Evolutionary conservation across 1,140 invertebrate species (phyloP), one percentile per base, ranked within the genome.

Genomic region (Pemphigus obesinymphae): DNA sequence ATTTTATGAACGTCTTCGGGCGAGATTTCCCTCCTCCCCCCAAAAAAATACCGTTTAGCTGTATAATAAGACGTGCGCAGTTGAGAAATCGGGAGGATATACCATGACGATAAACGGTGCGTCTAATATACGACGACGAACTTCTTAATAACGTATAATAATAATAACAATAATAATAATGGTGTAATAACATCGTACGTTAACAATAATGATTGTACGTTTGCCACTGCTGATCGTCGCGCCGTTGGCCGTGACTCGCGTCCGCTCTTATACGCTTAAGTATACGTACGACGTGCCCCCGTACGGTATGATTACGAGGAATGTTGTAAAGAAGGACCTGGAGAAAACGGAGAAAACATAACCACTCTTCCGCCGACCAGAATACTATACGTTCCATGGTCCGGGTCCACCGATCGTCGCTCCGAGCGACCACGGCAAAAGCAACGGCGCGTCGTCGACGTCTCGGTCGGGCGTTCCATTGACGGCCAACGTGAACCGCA

Each of bases 301-400:
- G 63, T 48, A 73, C 43, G 15, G 70, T 73, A 73, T 73, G 70
- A 73, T 73, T 73, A 73, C 70, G 8, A 13, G 45, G 43, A 73
- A 73, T 31, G 29, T 50, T 50, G 31, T 45, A 31, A 17, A 10
- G 29, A 63, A 63, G n/a, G 10, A 48, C 15, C 43, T 61, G 26
- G 1, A 61, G 61, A 61, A 34, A 66, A 66, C 63, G n/a, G 34
- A 37, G 63, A 68, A 68, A 37, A 68, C 45, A 10, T 72, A 17
- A 37, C 68, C 20, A 72, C 11, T 40, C 43, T 45, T 72, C 68
- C 29, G 15, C 26, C 13, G 15, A n/a, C n/a, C n/a, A n/a, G n/a
- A n/a, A n/a, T n/a, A n/a, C n/a, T n/a, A n/a, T n/a, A n/a, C n/a
- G n/a, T n/a, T n/a, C n/a, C n/a, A n/a, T n/a, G n/a, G n/a, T n/a